A percentile compares a stretch with the other conserved stretches of the same genome.
Conservation (phyloP, 2,797 vertebrate genomes). For the Platyrinchus mystaceus region DNA sequence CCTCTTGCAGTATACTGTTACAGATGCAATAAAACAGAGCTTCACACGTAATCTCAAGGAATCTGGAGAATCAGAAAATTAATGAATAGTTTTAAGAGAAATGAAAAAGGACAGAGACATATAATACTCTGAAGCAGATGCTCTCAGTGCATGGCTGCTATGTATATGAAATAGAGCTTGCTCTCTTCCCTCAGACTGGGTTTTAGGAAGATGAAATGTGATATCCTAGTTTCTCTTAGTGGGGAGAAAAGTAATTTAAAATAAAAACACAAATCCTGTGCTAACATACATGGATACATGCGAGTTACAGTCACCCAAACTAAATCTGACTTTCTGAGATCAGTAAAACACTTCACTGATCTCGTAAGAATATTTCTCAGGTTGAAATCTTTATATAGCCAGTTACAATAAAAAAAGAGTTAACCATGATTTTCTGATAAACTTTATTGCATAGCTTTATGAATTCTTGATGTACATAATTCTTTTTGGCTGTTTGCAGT, state of each 20-base stretch:
- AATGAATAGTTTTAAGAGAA: slow-evolving; percentile 56
- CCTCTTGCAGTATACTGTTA: background rate
- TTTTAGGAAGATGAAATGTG: background rate
- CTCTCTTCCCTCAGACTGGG: background rate
- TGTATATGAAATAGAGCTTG: background rate
- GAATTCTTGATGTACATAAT: background rate
- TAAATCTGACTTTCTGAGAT: background rate
- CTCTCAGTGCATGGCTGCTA: background rate
- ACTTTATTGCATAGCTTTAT: slow-evolving; percentile 2
- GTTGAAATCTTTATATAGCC: background rate
- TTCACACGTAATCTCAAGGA: background rate
- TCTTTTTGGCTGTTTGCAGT: background rate
- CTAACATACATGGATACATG: background rate
- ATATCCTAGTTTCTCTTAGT: background rate
- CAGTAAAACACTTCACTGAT: background rate
- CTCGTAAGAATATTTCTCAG: background rate
- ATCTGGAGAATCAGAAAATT: slow-evolving; percentile 40
- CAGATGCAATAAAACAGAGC: slow-evolving; percentile 45
- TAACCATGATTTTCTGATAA: background rate
- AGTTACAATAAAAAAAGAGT: slow-evolving; percentile 9
- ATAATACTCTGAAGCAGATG: background rate
- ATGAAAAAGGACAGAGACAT: slow-evolving; percentile 12
- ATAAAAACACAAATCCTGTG: slow-evolving; percentile 8
- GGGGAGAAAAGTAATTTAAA: background rate
- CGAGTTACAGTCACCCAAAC: background rate